Evolutionary conservation across 2,113 vertebrate species (phyloP).

Genomic region (Carassius carassius): DNA sequence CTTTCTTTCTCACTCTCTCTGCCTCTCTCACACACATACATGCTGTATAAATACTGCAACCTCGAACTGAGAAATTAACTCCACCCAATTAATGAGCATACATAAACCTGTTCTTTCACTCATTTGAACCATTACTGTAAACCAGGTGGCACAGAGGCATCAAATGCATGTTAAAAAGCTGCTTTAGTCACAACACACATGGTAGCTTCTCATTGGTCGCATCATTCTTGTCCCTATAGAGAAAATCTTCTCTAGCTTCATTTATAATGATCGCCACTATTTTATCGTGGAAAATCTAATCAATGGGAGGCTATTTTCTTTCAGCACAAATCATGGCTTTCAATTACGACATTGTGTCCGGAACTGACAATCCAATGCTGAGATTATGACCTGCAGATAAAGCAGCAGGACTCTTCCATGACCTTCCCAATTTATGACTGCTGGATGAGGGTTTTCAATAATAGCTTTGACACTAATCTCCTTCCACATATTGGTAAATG

Average conservation of each 20-base stretch:
- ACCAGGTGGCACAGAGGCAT: background rate
- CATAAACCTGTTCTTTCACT: conserved; percentile 2
- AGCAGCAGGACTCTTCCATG: background rate
- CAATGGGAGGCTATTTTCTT: conserved; percentile 16
- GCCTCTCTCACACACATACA: background rate
- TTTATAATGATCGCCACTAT: conserved; percentile 20
- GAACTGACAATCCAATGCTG: background rate
- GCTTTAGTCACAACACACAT: conserved; percentile 7
- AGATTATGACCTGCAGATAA: conserved; percentile 3
- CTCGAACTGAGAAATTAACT: conserved; percentile 49
- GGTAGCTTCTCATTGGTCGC: background rate
- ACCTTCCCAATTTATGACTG: background rate
- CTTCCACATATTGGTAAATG: background rate
- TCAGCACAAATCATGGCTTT: conserved; percentile 17
- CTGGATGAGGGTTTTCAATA: background rate
- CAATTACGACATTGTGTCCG: background rate
- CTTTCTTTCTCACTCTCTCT: background rate
- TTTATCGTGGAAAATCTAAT: conserved; percentile 25
- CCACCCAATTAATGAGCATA: conserved; percentile 33
- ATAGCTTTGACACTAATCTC: background rate
- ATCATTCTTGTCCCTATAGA: conserved; percentile 14
- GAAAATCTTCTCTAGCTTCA: conserved; percentile 31
- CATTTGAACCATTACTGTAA: conserved; percentile 27
- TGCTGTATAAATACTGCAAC: conserved; percentile 39
- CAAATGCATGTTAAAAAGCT: background rate